A percentile compares a stretch with the other conserved stretches of the same genome.
These are phyloP conservation scores for Blastobasis adustella DNA, from an alignment of 2,888 invertebrate species.

Conservation along the genomic window DNA sequence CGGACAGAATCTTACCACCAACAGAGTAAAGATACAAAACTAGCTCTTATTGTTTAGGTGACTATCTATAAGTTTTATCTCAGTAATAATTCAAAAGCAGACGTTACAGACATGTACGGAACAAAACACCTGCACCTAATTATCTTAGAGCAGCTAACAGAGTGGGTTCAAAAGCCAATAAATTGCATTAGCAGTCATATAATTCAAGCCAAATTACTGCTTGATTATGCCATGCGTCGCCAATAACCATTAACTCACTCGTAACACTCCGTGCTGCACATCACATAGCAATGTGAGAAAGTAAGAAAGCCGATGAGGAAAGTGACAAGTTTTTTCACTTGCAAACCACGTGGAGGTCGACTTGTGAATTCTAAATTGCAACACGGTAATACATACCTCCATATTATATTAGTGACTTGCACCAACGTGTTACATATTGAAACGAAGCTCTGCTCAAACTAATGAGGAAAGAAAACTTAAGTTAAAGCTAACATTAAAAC, in stretches of 20 bases:
- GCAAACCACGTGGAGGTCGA: slow-evolving; percentile 30
- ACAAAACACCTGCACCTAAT: not conserved
- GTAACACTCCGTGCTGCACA: slow-evolving; percentile 32
- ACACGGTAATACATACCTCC: too few species aligned
- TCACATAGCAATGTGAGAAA: slow-evolving; percentile 20
- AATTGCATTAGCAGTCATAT: not conserved
- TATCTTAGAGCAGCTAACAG: not conserved
- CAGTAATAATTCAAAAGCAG: slow-evolving; percentile 3
- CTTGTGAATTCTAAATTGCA: slow-evolving; percentile 26
- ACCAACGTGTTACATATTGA: too few species aligned
- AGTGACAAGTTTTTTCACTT: slow-evolving; percentile 35
- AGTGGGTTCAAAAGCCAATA: slow-evolving; percentile 2
- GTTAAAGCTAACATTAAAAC: too few species aligned
- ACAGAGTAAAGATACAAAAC: too few species aligned
- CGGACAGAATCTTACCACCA: too few species aligned
- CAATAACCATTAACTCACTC: slow-evolving; percentile 21
- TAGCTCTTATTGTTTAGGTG: too few species aligned
- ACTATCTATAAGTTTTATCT: too few species aligned
- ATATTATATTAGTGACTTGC: too few species aligned
- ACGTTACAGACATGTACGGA: not conserved
- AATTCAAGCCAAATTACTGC: not conserved
- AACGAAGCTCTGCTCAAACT: too few species aligned
- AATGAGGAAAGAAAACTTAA: too few species aligned
- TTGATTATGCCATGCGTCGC: slow-evolving; percentile 5
- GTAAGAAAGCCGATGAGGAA: slow-evolving; percentile 48